Evolutionary conservation across 2,797 vertebrate genomes (phyloP), one percentile per base, ranked within the genome.

Genomic region (Sylvia borin): DNA sequence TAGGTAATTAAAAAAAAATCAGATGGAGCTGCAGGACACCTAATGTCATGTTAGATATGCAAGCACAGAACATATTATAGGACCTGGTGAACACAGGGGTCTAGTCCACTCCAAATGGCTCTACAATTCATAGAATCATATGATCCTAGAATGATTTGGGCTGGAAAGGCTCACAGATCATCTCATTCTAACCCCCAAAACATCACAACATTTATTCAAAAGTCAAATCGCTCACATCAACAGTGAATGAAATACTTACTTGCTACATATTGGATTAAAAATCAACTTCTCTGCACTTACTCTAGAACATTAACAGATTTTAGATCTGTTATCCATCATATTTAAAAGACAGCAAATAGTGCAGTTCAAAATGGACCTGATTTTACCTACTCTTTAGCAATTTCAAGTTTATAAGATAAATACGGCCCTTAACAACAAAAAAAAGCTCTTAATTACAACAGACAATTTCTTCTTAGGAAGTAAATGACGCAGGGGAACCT

Each of bases 401-500:
- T 66, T 51, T 55, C 71, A 48, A 74, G 79, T 86, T 92, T 91
- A 58, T 62, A 71, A 54, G 64, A 55, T 48, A 96, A 96, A 97
- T 42, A 60, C 0, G 25, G 62, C 26, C 27, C 58, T 29, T 26
- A 58, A 54, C 7, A 58, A 34, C 25, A 60, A n/a, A 31, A 54
- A 34, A 58, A 58, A 96, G n/a, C 67, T 68, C n/a, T 77, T 75
- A 92, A 74, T 93, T 96, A 24, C 20, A 78, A 94, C 84, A 94
- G 65, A 85, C 58, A 94, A 88, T 88, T 97, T 93, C 80, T 93
- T 96, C 92, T 85, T 42, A 88, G 50, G 92, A 93, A 96, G 58
- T 91, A 92, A 96, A 94, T 86, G 65, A 97, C 57, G 66, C n/a
- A 92, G 80, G 68, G 60, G 92, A 97, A 79, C 51, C 89, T 96